Conservation (phyloP, 2,113 vertebrate genomes). For the Lepus timidus region DNA sequence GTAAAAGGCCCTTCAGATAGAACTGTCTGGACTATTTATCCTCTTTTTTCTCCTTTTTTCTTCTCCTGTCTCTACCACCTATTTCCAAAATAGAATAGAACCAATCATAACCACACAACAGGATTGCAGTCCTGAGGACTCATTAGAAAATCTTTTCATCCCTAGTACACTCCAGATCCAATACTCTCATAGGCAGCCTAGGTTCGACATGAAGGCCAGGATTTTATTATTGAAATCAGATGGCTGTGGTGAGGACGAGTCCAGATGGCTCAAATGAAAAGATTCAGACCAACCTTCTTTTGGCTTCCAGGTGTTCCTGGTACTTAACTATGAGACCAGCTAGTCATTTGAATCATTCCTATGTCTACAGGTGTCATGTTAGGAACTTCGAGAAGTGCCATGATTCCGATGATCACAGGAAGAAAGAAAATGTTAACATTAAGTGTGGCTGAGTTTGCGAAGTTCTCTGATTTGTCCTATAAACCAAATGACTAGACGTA, state of each 20-base stretch:
- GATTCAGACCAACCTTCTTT: slow-evolving; percentile 76
- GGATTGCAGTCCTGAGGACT: slow-evolving; percentile 3
- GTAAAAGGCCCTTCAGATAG: not conserved
- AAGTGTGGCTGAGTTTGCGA: slow-evolving; percentile 4
- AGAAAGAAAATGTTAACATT: slow-evolving; percentile 22
- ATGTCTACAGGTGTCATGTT: not conserved
- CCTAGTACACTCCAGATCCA: slow-evolving; percentile 75
- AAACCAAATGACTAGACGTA: not conserved
- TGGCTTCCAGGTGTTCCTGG: slow-evolving; percentile 77
- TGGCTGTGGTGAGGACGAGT: slow-evolving; percentile 78
- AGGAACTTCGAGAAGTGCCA: slow-evolving; percentile 5
- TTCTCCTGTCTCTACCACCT: not conserved
- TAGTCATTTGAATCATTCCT: slow-evolving; percentile 49
- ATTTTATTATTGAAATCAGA: slow-evolving; percentile 83
- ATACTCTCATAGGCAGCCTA: slow-evolving; percentile 44
- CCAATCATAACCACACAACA: not conserved
- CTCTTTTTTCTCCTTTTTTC: not conserved
- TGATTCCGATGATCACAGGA: slow-evolving; percentile 48
- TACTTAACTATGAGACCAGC: not conserved
- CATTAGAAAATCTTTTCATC: slow-evolving; percentile 68
- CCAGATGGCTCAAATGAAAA: slow-evolving; percentile 84
- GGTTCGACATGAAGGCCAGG: slow-evolving; percentile 77
- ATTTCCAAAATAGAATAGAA: not conserved
- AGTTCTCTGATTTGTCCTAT: not conserved
- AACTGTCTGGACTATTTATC: not conserved